Percentiles rank a stretch among this genome's conserved stretches.
phyloP scores from a whole-genome alignment of 2,797 vertebrate species.

The Euthynnus affinis region DNA sequence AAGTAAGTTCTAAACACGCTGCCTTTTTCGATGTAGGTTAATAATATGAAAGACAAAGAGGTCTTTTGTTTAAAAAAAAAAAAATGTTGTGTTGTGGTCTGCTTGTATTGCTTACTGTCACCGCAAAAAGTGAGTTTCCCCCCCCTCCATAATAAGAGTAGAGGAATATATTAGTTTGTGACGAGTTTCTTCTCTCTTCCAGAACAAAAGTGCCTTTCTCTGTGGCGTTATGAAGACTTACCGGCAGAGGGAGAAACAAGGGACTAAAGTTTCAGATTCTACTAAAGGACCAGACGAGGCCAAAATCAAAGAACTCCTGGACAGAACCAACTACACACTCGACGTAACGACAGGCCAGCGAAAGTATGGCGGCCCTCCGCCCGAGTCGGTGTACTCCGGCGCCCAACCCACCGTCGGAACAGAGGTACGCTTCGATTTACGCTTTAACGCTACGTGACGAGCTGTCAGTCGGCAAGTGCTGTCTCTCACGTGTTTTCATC shows the following conservation, averaged over 20 bases:
- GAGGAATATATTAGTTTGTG: background rate
- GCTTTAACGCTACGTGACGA: too few species aligned
- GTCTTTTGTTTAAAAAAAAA: too few species aligned
- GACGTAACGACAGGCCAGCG: constrained; percentile 98
- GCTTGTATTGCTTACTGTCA: background rate
- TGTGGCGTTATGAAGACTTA: constrained; percentile 99
- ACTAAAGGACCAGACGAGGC: constrained; percentile 97
- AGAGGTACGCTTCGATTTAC: constrained; percentile 84
- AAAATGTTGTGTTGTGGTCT: background rate
- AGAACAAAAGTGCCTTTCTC: constrained; percentile 99
- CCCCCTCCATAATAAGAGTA: accelerated
- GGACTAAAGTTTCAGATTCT: constrained; percentile 95
- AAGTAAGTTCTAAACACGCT: constrained; percentile 82
- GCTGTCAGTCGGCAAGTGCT: background rate
- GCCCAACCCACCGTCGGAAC: constrained; percentile 94
- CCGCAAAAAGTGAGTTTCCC: background rate
- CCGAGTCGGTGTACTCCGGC: constrained; percentile 92
- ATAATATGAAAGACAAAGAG: background rate
- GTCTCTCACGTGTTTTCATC: background rate
- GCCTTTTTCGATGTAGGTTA: too few species aligned
- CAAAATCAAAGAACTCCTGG: constrained; percentile 96
- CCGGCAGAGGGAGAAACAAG: constrained; percentile 97
- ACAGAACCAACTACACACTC: constrained; percentile 95
- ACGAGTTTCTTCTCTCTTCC: constrained; percentile 32
- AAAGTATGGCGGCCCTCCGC: constrained; percentile 96